Percentiles rank a stretch among this genome's conserved stretches.
Evolutionary conservation across 2,797 vertebrate genomes (phyloP).

Genomic region (Channa striata): DNA sequence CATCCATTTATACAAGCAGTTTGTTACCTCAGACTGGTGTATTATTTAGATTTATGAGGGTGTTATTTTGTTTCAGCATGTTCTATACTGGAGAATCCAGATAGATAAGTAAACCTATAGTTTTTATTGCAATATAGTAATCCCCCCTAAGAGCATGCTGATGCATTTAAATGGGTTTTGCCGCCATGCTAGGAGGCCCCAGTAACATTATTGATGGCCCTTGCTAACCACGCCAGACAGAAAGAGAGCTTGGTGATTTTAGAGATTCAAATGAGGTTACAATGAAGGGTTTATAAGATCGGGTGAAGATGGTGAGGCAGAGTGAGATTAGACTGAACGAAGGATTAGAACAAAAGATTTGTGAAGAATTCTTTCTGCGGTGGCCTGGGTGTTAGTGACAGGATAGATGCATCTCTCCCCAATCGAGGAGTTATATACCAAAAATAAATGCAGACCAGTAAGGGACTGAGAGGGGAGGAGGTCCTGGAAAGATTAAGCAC

Average conservation of each 20-base stretch:
- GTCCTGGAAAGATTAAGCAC: conserved; percentile 39
- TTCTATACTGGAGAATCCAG: conserved; percentile 24
- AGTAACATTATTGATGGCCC: conserved; percentile 50
- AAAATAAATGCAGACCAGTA: conserved; percentile 30
- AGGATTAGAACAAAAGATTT: conserved; percentile 23
- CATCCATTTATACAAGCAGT: conserved; percentile 20
- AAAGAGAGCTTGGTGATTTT: conserved; percentile 9
- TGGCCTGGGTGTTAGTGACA: conserved; percentile 34
- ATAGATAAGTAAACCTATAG: conserved; percentile 20
- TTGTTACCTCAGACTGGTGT: conserved; percentile 14
- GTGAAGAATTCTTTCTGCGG: conserved; percentile 38
- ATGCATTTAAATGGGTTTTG: conserved; percentile 28
- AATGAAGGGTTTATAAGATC: conserved; percentile 36
- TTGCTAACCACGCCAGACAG: conserved; percentile 5
- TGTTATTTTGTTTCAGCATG: conserved; percentile 41
- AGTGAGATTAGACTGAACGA: conserved; percentile 30
- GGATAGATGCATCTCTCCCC: conserved; percentile 1
- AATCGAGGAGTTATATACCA: conserved; percentile 10
- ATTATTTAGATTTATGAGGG: conserved; percentile 44
- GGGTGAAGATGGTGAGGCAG: conserved; percentile 35
- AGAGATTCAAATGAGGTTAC: conserved; percentile 24
- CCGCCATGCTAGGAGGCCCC: conserved; percentile 42
- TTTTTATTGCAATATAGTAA: conserved; percentile 34
- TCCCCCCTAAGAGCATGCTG: conserved; percentile 52
- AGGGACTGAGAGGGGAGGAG: conserved; percentile 28